Evolutionary conservation across 2,113 vertebrate species (phyloP).

Genomic region (Capreolus pygargus): DNA sequence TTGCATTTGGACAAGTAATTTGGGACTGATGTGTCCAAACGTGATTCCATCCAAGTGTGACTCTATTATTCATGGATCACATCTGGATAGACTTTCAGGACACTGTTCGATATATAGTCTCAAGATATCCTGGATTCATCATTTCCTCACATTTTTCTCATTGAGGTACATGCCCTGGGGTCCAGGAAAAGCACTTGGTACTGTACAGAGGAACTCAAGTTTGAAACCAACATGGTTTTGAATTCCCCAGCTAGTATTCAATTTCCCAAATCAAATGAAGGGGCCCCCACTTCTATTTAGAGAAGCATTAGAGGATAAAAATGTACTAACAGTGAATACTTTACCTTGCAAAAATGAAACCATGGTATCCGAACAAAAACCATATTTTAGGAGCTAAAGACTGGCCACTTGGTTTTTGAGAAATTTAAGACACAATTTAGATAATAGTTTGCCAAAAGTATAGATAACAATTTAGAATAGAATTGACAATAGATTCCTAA

Average conservation of each 20-base stretch:
- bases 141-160: not conserved
- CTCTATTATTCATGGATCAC: not conserved
- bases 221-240: slow-evolving; percentile 47
- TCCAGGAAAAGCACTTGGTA: not conserved
- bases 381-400: not conserved
- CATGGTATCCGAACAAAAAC: not conserved
- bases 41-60: not conserved
- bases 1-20: not conserved
- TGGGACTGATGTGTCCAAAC: not conserved
- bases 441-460: not conserved
- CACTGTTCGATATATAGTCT: not conserved
- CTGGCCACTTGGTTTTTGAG: not conserved
- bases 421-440: slow-evolving; percentile 11
- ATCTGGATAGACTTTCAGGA: not conserved
- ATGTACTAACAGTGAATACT: not conserved
- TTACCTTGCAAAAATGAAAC: not conserved
- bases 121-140: not conserved
- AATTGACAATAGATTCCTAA: not conserved
- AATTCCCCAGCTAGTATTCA: slow-evolving; percentile 33
- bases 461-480: not conserved
- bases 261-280: slow-evolving; percentile 38
- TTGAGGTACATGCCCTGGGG: not conserved
- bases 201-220: not conserved
- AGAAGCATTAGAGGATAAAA: slow-evolving; percentile 2
- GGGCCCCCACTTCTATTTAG: not conserved